Conservation (phyloP, 2,797 vertebrate genomes). For the Danio aesculapii region DNA sequence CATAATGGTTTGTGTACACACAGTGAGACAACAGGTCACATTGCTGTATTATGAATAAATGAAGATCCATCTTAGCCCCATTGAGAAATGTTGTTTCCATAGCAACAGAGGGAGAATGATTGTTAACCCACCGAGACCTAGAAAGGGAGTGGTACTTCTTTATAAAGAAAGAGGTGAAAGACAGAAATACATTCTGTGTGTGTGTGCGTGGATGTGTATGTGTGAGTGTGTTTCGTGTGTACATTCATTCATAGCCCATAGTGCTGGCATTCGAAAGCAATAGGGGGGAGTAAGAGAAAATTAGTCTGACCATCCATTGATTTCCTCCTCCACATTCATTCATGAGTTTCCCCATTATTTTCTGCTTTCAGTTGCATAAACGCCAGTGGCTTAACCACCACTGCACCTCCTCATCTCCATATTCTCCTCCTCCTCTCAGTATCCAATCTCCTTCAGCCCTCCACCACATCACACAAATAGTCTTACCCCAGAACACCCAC, state of each 20-base stretch:
- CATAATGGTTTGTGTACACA: not conserved
- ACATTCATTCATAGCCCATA: constrained; percentile 12
- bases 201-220: too few relatives aligned
- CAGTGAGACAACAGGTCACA: constrained; percentile 8
- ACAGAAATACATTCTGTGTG: not conserved
- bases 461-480: constrained; percentile 28
- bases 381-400: constrained; percentile 55
- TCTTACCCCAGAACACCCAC: constrained; percentile 40
- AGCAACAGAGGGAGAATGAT: constrained; percentile 58
- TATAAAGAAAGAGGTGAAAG: constrained; percentile 53
- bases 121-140: constrained; percentile 43
- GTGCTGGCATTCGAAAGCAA: constrained; percentile 1
- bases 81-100: constrained; percentile 62
- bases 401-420: constrained; percentile 54
- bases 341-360: constrained; percentile 36
- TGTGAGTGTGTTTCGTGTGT: not conserved
- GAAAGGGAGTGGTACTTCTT: constrained; percentile 50
- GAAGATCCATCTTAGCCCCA: constrained; percentile 56
- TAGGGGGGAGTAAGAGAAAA: not conserved
- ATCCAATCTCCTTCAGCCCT: constrained; percentile 50
- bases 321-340: constrained; percentile 51
- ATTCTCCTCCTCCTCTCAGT: constrained; percentile 62
- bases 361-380: constrained; percentile 62
- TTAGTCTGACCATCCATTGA: constrained; percentile 13
- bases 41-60: constrained; percentile 23